These are phyloP conservation scores for Channallabes apus DNA, from an alignment of 2,797 vertebrate genomes.

Conservation along the genomic window DNA sequence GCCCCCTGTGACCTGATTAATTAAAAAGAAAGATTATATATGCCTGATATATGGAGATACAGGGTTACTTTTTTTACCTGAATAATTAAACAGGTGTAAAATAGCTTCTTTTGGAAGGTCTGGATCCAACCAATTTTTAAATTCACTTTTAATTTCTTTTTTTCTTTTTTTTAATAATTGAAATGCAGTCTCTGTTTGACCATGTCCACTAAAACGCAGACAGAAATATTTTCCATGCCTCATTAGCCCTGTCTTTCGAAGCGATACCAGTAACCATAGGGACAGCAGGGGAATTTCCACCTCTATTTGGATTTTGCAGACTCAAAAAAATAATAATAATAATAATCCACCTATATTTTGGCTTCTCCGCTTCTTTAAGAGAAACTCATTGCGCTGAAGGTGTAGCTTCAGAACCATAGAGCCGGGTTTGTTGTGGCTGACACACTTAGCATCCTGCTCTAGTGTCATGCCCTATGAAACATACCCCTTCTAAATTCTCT, in stretches of 20 bases:
- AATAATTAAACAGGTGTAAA: not conserved
- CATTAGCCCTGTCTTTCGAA: constrained; percentile 32
- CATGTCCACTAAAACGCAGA: not conserved
- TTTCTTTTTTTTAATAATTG: not conserved
- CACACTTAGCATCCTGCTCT: constrained; percentile 28
- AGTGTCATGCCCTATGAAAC: constrained; percentile 25
- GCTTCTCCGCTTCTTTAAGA: not conserved
- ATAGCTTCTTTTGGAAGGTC: not conserved
- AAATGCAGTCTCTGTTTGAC: not conserved
- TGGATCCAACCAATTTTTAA: not conserved
- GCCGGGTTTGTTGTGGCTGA: constrained; percentile 38
- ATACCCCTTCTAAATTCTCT: not conserved
- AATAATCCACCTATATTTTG: constrained; percentile 8
- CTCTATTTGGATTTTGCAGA: constrained; percentile 21
- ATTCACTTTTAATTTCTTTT: not conserved
- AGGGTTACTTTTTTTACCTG: not conserved
- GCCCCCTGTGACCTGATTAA: not conserved
- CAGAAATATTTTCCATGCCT: constrained; percentile 12
- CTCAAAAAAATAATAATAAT: not conserved
- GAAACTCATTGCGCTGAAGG: not conserved
- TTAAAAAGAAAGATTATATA: not conserved
- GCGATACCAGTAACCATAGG: constrained; percentile 24
- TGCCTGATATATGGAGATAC: not conserved
- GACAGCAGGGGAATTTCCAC: constrained; percentile 29
- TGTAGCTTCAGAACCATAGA: not conserved